Base-by-base conservation (phyloP, 2,113 vertebrate genomes). In the Bucco capensis region DNA sequence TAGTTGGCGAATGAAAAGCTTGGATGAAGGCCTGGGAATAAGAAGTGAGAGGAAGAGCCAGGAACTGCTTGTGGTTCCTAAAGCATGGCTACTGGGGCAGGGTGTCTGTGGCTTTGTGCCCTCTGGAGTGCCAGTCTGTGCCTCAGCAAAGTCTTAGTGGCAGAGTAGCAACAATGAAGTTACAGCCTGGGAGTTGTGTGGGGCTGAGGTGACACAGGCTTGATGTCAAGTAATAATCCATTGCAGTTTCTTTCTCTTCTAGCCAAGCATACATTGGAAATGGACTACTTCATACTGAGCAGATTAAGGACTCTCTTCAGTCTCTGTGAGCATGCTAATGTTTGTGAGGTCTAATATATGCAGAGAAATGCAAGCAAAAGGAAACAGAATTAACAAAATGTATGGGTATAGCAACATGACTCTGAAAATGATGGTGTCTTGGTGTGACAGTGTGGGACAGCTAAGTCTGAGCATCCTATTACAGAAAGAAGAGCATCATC, bases 61-160 rank as follows among this genome's bases (percentile, higher is more conserved):
- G 57, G 60, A 33, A 38, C 77, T 67, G 61, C 33, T 61, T 25
- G 19, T 1, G 2, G 14, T 31, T 38, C 12, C 56, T 27, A 50
- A 57, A 64, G 44, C 37, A 46, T 75, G 1, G 4, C n/a, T 46
- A 72, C 19, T 1, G 4, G 50, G 50, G 37, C 14, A 31, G n/a
- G 9, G n/a, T 38, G 16, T 30, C 49, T 54, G 54, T 0, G 0
- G 31, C 40, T 49, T 76, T 2, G 2, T 1, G 64, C 31, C 40
- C 35, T 1, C 1, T 38, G 47, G 23, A 28, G 46, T 66, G 37
- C n/a, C 23, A n/a, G 37, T n/a, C 46, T 24, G 46, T 1, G 0
- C 37, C 67, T 66, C 1, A 0, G 28, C 38, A 31, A 61, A 82
- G 38, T 15, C 77, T 18, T 1, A 1, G 33, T 21, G 30, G 12